phyloP scores from a whole-genome alignment of 2,888 invertebrate species.

The Campopleginae sp. region DNA sequence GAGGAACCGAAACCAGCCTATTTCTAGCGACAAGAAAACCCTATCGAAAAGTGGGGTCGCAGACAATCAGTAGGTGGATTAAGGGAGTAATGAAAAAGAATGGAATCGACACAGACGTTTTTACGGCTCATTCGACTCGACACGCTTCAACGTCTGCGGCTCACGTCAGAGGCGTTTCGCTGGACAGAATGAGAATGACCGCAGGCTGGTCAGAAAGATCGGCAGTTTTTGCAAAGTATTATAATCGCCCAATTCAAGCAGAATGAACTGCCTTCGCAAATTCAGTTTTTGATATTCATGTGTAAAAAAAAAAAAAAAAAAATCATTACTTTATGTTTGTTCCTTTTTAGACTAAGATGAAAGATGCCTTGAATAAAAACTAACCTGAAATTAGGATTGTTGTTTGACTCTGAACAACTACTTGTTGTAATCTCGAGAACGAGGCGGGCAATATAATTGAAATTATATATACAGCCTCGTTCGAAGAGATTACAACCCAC shows the following conservation, averaged over 20 bases:
- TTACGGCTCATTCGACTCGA: conserved; percentile 32
- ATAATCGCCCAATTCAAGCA: conserved; percentile 21
- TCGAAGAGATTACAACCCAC: conserved; percentile 11
- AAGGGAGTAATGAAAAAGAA: conserved; percentile 25
- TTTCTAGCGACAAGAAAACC: conserved; percentile 28
- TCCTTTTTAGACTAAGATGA: not conserved
- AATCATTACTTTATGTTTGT: not conserved
- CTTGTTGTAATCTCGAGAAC: not conserved
- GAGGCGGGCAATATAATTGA: too few species aligned
- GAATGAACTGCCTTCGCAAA: conserved; percentile 18
- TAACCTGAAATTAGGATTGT: conserved; percentile 12
- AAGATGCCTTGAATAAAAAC: not conserved
- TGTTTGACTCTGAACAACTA: conserved; percentile 49
- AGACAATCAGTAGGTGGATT: conserved; percentile 38
- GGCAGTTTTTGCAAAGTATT: conserved; percentile 21
- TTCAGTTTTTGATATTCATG: not conserved
- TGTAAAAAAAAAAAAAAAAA: too few species aligned
- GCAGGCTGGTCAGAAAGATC: conserved; percentile 23
- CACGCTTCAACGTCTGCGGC: conserved; percentile 29
- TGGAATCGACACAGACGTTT: conserved; percentile 9
- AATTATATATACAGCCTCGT: too few species aligned
- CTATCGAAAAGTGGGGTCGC: conserved; percentile 3
- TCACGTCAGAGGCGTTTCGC: not conserved
- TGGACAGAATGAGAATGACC: conserved; percentile 8
- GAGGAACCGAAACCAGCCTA: not conserved